Conservation (phyloP, 2,888 invertebrate species). For the Meiosimyza platycephala region DNA sequence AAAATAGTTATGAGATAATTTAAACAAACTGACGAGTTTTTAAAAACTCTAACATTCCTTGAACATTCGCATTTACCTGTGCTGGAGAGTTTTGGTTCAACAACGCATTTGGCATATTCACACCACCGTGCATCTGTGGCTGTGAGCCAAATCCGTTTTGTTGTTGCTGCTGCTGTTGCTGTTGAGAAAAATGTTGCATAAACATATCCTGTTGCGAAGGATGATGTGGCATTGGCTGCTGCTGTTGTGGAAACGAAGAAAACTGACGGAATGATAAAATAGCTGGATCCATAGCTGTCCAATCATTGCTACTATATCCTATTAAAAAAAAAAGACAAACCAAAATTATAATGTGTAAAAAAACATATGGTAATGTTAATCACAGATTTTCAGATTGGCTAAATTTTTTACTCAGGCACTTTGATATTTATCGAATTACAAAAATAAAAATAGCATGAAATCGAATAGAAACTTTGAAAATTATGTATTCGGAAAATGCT, state of each 20-base stretch:
- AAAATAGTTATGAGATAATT: conserved; percentile 17
- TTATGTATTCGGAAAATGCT: no score
- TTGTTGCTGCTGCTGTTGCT: conserved; percentile 46
- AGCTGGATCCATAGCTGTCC: conserved; percentile 94
- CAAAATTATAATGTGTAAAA: neutral
- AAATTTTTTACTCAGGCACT: no score
- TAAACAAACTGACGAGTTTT: conserved; percentile 48
- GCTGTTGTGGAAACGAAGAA: conserved; percentile 66
- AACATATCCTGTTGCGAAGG: conserved; percentile 57
- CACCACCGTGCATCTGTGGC: conserved; percentile 41
- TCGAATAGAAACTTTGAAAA: no score
- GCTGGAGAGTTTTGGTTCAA: conserved; percentile 43
- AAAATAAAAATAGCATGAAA: no score
- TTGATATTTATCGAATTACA: no score
- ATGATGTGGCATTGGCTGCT: conserved; percentile 57
- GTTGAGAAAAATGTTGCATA: conserved; percentile 42
- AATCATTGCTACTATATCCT: conserved; percentile 73
- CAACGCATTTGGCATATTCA: conserved; percentile 40
- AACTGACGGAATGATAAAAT: conserved; percentile 71
- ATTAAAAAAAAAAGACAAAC: neutral
- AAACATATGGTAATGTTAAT: neutral
- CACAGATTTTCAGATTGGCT: no score
- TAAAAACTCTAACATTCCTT: conserved; percentile 48
- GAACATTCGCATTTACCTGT: conserved; percentile 46
- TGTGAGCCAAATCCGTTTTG: conserved; percentile 37